Percentiles rank a stretch among this genome's conserved stretches.
phyloP scores from a whole-genome alignment of 2,888 invertebrate genomes.

The Lypha dubia region DNA sequence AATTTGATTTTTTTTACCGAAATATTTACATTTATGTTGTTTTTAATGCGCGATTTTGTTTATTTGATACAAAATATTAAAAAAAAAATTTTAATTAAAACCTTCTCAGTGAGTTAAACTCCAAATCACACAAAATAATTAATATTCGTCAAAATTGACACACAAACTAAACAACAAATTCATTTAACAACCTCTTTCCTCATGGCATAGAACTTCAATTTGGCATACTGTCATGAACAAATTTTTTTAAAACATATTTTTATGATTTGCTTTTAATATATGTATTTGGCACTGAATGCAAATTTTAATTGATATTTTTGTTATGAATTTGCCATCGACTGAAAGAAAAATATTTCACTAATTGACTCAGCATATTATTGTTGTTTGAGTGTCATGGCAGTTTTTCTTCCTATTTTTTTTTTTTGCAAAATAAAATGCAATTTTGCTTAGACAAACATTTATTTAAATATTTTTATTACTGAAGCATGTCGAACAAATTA shows the following conservation, averaged over 20 bases:
- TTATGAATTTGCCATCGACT: not conserved
- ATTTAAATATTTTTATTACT: not conserved
- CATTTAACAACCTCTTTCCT: not conserved
- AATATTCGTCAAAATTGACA: not conserved
- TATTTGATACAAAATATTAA: too few relatives aligned
- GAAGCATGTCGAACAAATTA: not conserved
- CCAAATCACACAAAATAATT: not conserved
- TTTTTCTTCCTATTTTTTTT: too few relatives aligned
- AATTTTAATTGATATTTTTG: conserved; percentile 37
- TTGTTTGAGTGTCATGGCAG: not conserved
- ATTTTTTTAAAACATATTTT: not conserved
- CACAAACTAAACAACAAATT: not conserved
- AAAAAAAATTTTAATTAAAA: not conserved
- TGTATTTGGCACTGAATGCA: conserved; percentile 27
- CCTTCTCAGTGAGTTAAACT: too few relatives aligned
- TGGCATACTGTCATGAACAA: conserved; percentile 28
- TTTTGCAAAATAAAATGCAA: not conserved
- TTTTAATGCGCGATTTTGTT: too few relatives aligned
- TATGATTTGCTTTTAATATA: conserved; percentile 1
- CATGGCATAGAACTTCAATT: not conserved
- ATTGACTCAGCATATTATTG: not conserved
- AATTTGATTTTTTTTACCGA: too few relatives aligned
- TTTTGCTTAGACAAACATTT: not conserved
- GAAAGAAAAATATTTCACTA: not conserved
- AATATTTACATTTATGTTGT: too few relatives aligned